These are phyloP conservation scores for Callosobruchus maculatus DNA, from an alignment of 2,888 invertebrate genomes.

Conservation along the genomic window DNA sequence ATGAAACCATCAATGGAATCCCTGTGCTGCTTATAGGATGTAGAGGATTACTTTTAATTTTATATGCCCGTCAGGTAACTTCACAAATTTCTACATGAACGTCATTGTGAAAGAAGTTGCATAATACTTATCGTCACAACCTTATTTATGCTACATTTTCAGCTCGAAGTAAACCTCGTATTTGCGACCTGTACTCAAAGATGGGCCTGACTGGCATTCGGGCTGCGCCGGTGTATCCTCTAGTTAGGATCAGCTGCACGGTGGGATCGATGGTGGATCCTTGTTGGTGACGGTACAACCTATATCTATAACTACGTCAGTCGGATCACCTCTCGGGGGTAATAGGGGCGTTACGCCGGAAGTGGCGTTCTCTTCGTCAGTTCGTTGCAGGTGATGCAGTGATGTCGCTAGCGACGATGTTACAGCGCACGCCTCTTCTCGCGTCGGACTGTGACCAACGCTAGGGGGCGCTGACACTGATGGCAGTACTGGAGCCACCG, in stretches of 20 bases:
- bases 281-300: background rate
- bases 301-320: background rate
- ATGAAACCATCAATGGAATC: too few relatives aligned
- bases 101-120: background rate
- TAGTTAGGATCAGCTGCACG: background rate
- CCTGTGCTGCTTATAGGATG: too few relatives aligned
- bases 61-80: too few relatives aligned
- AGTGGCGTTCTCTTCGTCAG: background rate
- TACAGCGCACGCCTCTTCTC: background rate
- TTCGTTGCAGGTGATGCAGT: background rate
- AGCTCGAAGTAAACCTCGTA: background rate
- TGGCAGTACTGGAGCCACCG: background rate
- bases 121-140: background rate
- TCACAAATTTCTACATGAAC: too few relatives aligned
- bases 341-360: background rate
- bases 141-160: background rate
- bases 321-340: background rate
- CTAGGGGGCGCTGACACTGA: background rate
- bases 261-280: background rate
- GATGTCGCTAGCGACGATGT: background rate
- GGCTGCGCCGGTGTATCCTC: background rate
- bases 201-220: background rate
- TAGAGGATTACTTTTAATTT: too few relatives aligned
- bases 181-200: background rate
- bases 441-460: background rate